A percentile compares a stretch with the other conserved stretches of the same genome.
Evolutionary conservation across 2,113 vertebrate species (phyloP).

Genomic region (Sitta europaea): DNA sequence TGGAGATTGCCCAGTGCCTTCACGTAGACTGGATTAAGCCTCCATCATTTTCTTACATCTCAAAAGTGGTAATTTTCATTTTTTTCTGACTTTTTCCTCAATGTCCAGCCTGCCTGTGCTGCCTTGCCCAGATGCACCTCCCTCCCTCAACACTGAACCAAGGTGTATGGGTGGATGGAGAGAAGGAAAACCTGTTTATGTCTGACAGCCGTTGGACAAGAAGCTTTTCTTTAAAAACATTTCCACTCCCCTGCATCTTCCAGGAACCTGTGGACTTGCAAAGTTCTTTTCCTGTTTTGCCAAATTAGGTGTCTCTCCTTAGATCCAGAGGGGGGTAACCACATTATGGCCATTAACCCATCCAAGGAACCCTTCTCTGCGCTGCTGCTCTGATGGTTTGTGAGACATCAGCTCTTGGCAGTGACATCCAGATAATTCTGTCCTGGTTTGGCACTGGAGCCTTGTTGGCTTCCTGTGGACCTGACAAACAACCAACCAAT

Average conservation of each 20-base stretch:
- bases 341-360: rapidly evolving
- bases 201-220: neutral
- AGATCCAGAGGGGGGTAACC: no score
- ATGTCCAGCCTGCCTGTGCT: neutral
- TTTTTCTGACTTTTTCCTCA: neutral
- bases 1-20: neutral
- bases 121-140: neutral
- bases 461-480: no score
- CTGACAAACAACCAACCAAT: no score
- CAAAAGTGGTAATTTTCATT: neutral
- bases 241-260: neutral
- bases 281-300: neutral
- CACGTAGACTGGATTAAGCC: neutral
- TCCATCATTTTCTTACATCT: neutral
- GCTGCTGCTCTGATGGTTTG: neutral
- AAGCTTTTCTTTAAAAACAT: neutral
- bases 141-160: rapidly evolving
- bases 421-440: neutral
- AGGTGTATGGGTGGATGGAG: neutral
- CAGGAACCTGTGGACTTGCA: neutral
- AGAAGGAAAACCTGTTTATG: neutral
- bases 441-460: no score
- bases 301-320: neutral
- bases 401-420: neutral
- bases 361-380: neutral